Evolutionary conservation across 1,140 invertebrate genomes (phyloP).

Genomic region (Drosophila novamexicana): DNA sequence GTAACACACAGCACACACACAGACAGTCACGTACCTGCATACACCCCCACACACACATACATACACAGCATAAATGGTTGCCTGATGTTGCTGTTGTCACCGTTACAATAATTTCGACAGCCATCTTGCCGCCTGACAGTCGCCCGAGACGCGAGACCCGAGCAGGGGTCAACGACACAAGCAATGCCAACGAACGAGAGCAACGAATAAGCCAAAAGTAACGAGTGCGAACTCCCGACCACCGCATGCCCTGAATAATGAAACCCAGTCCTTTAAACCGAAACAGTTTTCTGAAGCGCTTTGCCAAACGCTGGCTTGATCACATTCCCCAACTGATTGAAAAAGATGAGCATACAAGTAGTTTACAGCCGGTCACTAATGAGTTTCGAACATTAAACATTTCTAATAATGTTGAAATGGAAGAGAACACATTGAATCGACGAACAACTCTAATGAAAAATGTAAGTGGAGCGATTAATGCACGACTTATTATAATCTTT

Average conservation of each 20-base stretch:
- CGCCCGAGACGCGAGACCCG: not conserved
- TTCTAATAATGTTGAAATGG: too few species aligned
- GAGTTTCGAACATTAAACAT: too few species aligned
- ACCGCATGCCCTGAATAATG: constrained; percentile 7
- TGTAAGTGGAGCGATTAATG: too few species aligned
- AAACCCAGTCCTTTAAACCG: not conserved
- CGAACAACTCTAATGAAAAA: too few species aligned
- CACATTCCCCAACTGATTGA: too few species aligned
- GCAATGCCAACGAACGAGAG: constrained; percentile 12
- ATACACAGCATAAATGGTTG: constrained; percentile 17
- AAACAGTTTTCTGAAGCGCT: too few species aligned
- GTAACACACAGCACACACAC: constrained; percentile 3
- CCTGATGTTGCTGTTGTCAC: constrained; percentile 27
- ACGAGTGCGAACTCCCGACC: not conserved
- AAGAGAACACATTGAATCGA: too few species aligned
- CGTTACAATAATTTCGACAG: constrained; percentile 56
- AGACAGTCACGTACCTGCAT: constrained; percentile 5
- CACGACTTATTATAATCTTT: too few species aligned
- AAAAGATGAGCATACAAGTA: too few species aligned
- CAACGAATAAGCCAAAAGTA: constrained; percentile 9
- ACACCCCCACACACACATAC: constrained; percentile 9
- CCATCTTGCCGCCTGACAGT: constrained; percentile 37
- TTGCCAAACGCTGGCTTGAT: too few species aligned
- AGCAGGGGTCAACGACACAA: constrained; percentile 16
- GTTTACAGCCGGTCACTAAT: too few species aligned